phyloP scores from a whole-genome alignment of 2,888 invertebrate species.

The Torymus aiolomorphi region DNA sequence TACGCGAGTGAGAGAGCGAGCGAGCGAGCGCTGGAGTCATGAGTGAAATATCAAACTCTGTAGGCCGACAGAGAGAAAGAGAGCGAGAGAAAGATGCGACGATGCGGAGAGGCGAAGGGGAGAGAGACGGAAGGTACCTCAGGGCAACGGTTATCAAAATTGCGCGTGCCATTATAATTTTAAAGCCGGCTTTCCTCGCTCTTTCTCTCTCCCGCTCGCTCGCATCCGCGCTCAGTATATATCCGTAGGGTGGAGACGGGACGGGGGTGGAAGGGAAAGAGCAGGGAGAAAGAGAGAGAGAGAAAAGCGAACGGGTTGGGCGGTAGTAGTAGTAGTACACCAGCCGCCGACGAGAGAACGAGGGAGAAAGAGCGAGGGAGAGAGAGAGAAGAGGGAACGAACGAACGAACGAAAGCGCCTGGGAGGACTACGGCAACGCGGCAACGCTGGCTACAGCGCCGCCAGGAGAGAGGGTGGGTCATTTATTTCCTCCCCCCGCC shows the following conservation, averaged over 20 bases:
- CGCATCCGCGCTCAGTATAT: slow-evolving; percentile 58
- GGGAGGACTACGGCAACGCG: slow-evolving; percentile 66
- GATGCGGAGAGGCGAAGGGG: slow-evolving; percentile 25
- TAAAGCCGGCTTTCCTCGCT: slow-evolving; percentile 74
- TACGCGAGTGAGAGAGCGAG: slow-evolving; percentile 39
- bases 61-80: slow-evolving; percentile 33
- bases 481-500: slow-evolving; percentile 73
- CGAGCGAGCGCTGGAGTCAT: slow-evolving; percentile 51
- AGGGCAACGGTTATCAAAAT: slow-evolving; percentile 74
- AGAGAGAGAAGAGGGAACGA: slow-evolving; percentile 58
- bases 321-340: slow-evolving; percentile 29
- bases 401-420: slow-evolving; percentile 46
- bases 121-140: slow-evolving; percentile 62
- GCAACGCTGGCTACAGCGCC: slow-evolving; percentile 62
- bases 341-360: slow-evolving; percentile 47
- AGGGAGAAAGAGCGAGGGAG: slow-evolving; percentile 55
- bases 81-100: slow-evolving; percentile 38
- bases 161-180: slow-evolving; percentile 75
- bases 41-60: slow-evolving; percentile 66
- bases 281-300: slow-evolving; percentile 44
- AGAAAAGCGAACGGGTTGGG: slow-evolving; percentile 56
- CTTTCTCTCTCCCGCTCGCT: slow-evolving; percentile 49
- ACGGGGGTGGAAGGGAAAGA: slow-evolving; percentile 54
- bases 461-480: slow-evolving; percentile 70
- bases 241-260: slow-evolving; percentile 62